Evolutionary conservation across 2,888 invertebrate genomes (phyloP).

Genomic region (Lysandra coridon): DNA sequence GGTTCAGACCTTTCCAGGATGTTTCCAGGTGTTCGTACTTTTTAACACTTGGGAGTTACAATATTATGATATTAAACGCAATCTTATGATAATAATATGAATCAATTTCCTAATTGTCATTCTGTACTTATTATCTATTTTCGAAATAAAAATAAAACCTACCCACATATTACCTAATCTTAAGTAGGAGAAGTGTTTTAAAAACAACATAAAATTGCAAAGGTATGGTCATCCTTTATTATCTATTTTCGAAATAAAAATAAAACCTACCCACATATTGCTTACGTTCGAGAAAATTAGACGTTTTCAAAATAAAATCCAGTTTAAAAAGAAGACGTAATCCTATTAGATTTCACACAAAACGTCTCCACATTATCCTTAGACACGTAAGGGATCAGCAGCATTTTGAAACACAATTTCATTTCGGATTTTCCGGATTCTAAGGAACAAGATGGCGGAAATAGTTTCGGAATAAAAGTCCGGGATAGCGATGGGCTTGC

Average conservation of each 20-base stretch:
- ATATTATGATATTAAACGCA: too few relatives aligned
- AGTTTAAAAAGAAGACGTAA: not conserved
- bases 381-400: constrained; percentile 14
- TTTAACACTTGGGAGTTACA: too few relatives aligned
- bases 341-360: not conserved
- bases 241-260: too few relatives aligned
- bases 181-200: not conserved
- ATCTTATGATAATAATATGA: too few relatives aligned
- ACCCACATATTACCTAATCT: too few relatives aligned
- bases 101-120: too few relatives aligned
- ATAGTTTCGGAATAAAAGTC: constrained; percentile 26
- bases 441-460: constrained; percentile 19
- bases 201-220: too few relatives aligned
- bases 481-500: constrained; percentile 13
- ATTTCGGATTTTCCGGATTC: constrained; percentile 22
- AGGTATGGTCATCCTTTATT: not conserved
- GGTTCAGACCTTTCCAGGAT: too few relatives aligned
- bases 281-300: not conserved
- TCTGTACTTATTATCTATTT: too few relatives aligned
- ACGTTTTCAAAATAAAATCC: not conserved
- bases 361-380: not conserved
- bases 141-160: too few relatives aligned
- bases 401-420: constrained; percentile 3
- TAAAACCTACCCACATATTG: too few relatives aligned
- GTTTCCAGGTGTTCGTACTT: too few relatives aligned